Conservation (phyloP, 2,888 invertebrate species). For the Chalcis sispes region DNA sequence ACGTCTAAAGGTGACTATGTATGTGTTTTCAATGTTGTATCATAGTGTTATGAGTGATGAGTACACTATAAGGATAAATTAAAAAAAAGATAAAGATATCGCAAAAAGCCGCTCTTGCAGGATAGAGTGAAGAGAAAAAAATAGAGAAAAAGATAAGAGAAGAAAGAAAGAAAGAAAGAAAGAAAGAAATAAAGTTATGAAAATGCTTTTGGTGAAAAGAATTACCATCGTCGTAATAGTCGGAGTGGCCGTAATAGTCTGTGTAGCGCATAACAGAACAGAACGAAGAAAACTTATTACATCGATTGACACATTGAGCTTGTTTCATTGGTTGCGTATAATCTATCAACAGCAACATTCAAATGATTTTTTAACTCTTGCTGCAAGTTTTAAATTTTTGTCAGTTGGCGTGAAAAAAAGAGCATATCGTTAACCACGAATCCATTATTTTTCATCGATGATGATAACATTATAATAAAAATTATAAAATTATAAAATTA, state of each 20-base stretch:
- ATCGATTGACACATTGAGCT: conserved; percentile 71
- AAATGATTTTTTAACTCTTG: conserved; percentile 58
- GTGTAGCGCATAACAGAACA: conserved; percentile 75
- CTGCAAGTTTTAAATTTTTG: conserved; percentile 52
- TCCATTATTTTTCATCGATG: neutral
- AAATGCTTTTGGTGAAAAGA: conserved; percentile 69
- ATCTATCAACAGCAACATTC: conserved; percentile 67
- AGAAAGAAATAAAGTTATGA: conserved; percentile 47
- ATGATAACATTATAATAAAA: neutral
- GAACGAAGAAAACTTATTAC: conserved; percentile 74
- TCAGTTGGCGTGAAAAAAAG: conserved; percentile 8
- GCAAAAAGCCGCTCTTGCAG: conserved; percentile 56
- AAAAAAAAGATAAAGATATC: conserved; percentile 52
- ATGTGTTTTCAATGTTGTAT: neutral
- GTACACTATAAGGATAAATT: conserved; percentile 27
- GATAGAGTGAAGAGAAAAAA: conserved; percentile 75
- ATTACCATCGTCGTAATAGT: conserved; percentile 76
- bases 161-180: conserved; percentile 27
- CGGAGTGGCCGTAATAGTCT: conserved; percentile 76
- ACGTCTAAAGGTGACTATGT: neutral
- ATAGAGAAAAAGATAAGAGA: conserved; percentile 73
- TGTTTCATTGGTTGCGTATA: conserved; percentile 63
- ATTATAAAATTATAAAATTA: neutral
- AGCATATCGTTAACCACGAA: conserved; percentile 1
- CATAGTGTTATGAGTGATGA: conserved; percentile 2